phyloP scores from a whole-genome alignment of 2,888 invertebrate species.

The Leucophenga montana region DNA sequence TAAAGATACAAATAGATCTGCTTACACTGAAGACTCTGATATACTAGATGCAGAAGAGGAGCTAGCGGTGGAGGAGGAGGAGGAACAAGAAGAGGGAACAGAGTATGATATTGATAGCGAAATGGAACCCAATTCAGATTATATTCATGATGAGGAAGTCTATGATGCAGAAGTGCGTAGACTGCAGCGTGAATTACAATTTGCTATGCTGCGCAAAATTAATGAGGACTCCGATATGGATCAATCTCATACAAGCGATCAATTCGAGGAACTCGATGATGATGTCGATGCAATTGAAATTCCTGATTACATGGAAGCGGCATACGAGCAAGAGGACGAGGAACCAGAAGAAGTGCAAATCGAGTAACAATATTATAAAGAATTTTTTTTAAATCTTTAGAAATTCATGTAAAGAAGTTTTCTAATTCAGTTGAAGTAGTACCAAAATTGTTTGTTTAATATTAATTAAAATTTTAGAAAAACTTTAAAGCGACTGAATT shows the following conservation, averaged over 20 bases:
- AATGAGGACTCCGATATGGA: background rate
- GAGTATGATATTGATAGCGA: too few relatives aligned
- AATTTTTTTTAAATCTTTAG: background rate
- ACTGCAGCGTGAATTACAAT: conserved; percentile 1
- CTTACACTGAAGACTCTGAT: too few relatives aligned
- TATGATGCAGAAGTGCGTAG: background rate
- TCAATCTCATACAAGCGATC: background rate
- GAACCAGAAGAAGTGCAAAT: background rate
- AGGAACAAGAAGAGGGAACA: background rate
- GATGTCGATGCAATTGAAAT: background rate
- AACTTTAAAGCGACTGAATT: background rate
- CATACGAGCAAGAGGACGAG: background rate
- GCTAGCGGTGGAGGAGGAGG: too few relatives aligned
- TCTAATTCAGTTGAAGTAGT: too few relatives aligned
- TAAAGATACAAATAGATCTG: too few relatives aligned
- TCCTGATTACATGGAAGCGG: background rate
- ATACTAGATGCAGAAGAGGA: too few relatives aligned
- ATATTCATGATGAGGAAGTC: background rate
- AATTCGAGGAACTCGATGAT: background rate
- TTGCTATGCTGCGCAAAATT: background rate
- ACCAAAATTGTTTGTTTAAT: background rate
- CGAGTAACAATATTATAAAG: background rate
- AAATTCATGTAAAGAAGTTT: too few relatives aligned
- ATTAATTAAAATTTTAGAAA: background rate
- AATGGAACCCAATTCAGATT: background rate